A percentile compares a stretch with the other conserved stretches of the same genome.
Conservation (phyloP, 2,797 vertebrate species). For the Moxostoma hubbsi region DNA sequence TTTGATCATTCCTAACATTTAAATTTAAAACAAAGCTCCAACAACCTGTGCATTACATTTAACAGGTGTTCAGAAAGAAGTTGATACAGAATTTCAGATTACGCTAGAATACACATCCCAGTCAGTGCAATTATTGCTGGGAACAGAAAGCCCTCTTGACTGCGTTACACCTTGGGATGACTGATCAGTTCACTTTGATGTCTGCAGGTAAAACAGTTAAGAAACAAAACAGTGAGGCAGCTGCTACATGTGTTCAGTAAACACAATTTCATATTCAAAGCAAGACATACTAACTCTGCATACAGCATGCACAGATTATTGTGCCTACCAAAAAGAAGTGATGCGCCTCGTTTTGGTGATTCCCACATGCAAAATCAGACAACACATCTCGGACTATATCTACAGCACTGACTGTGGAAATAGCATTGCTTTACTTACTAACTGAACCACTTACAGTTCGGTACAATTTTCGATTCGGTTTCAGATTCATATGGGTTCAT, state of each 20-base stretch:
- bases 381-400: constrained; percentile 21
- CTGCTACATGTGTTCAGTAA: constrained; percentile 76
- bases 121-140: constrained; percentile 76
- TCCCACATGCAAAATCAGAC: constrained; percentile 25
- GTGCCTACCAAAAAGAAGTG: constrained; percentile 40
- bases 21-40: constrained; percentile 81
- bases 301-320: constrained; percentile 56
- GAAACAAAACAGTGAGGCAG: constrained; percentile 75
- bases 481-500: no score
- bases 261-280: constrained; percentile 76
- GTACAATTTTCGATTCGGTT: neutral
- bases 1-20: constrained; percentile 79
- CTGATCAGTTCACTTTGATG: constrained; percentile 79
- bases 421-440: constrained; percentile 76
- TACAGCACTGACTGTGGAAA: constrained; percentile 74
- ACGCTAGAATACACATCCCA: constrained; percentile 70
- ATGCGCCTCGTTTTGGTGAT: constrained; percentile 48
- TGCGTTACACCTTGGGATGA: constrained; percentile 74
- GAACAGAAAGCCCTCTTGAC: constrained; percentile 75
- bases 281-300: constrained; percentile 55
- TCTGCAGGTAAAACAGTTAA: constrained; percentile 73
- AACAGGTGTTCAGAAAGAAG: constrained; percentile 78
- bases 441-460: constrained; percentile 74
- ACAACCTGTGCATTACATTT: constrained; percentile 78
- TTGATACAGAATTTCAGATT: constrained; percentile 79